Conservation (phyloP, 2,797 vertebrate species). For the Neosalanx taihuensis region DNA sequence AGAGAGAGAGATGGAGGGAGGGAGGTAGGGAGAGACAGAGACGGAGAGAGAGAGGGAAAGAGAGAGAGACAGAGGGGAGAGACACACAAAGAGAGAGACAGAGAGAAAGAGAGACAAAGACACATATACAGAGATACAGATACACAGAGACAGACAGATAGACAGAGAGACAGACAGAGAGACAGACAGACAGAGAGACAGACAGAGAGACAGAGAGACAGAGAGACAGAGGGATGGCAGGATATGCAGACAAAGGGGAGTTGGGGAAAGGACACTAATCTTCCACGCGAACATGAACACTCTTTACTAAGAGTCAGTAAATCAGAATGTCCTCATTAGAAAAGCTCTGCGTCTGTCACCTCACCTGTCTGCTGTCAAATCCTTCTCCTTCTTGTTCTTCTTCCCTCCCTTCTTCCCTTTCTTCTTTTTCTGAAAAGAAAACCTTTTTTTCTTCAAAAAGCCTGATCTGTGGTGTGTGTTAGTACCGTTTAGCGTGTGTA, state of each 20-base stretch:
- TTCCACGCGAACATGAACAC: conserved; percentile 23
- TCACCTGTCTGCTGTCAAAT: conserved; percentile 78
- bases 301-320: conserved; percentile 2
- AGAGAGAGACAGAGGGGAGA: too few relatives aligned
- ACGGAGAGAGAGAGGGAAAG: neutral
- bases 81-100: neutral
- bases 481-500: neutral
- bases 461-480: neutral
- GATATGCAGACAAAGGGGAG: neutral
- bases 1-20: conserved; percentile 10
- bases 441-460: neutral
- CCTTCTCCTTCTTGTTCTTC: conserved; percentile 70
- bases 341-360: neutral
- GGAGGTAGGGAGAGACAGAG: neutral
- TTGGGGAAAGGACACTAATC: conserved; percentile 15
- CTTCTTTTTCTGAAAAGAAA: conserved; percentile 58
- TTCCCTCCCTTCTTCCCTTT: conserved; percentile 56
- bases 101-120: neutral
- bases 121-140: too few relatives aligned
- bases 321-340: conserved; percentile 4
- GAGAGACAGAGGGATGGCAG: neutral
- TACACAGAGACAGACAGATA: neutral
- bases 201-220: neutral
- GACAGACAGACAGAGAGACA: too few relatives aligned
- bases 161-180: neutral